phyloP scores from a whole-genome alignment of 2,888 invertebrate genomes.

The Metallyticus violacea region DNA sequence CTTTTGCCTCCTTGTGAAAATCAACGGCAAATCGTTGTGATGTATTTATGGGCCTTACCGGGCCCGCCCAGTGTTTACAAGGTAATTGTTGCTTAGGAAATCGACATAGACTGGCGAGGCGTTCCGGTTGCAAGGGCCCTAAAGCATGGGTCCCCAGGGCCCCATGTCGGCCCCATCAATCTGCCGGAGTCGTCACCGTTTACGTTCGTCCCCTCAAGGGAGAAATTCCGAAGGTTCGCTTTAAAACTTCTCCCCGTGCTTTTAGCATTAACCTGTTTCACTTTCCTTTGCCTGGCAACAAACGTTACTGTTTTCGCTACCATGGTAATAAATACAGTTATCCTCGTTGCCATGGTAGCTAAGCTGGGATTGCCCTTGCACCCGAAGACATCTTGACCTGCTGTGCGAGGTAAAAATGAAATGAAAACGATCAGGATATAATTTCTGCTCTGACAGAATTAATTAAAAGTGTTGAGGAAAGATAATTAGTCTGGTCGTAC shows the following conservation, averaged over 20 bases:
- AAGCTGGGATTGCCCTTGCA: no score
- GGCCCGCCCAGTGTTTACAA: background rate
- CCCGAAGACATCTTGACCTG: no score
- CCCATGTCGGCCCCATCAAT: background rate
- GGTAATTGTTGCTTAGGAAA: background rate
- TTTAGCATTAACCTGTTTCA: background rate
- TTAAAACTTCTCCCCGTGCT: background rate
- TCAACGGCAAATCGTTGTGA: background rate
- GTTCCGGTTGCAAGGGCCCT: background rate
- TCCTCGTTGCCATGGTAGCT: no score
- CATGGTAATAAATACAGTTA: no score
- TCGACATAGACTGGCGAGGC: background rate
- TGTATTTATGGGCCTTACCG: background rate
- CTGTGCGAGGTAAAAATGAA: no score
- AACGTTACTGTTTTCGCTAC: no score
- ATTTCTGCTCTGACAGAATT: background rate
- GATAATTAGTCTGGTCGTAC: background rate
- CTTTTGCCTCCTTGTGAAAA: background rate
- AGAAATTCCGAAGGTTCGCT: background rate
- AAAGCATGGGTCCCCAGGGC: background rate
- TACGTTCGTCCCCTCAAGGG: background rate
- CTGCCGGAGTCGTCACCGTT: background rate
- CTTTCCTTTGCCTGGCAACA: background rate
- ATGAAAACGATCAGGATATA: background rate
- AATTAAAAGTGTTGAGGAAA: background rate